These are phyloP conservation scores for Mesitornis unicolor DNA, from an alignment of 2,113 vertebrate genomes.

Conservation along the genomic window DNA sequence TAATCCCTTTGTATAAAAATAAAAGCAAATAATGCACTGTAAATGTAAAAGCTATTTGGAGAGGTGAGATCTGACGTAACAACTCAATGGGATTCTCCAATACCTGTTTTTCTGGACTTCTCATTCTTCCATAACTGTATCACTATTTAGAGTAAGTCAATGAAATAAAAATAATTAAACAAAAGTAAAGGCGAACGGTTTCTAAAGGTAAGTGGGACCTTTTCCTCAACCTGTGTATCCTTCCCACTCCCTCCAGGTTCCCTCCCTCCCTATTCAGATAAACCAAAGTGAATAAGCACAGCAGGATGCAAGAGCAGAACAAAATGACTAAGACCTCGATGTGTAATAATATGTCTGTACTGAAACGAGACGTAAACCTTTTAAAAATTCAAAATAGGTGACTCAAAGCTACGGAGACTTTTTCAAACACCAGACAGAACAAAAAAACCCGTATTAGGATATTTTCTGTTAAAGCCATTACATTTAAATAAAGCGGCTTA, in stretches of 20 bases:
- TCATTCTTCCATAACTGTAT: not conserved
- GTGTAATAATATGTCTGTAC: conserved; percentile 65
- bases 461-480: conserved; percentile 68
- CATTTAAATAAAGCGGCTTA: conserved; percentile 68
- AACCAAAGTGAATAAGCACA: conserved; percentile 40
- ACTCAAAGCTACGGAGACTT: conserved; percentile 65
- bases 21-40: conserved; percentile 3
- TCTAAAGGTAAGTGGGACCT: not conserved
- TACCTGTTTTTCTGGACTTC: not conserved
- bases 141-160: not conserved
- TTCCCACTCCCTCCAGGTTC: not conserved
- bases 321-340: conserved; percentile 65
- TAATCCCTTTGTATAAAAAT: conserved; percentile 36
- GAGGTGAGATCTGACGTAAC: not conserved
- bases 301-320: conserved; percentile 21
- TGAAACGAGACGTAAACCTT: conserved; percentile 67
- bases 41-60: not conserved
- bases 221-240: not conserved
- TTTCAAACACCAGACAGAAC: conserved; percentile 51
- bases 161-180: not conserved
- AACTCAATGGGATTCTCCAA: not conserved
- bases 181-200: not conserved
- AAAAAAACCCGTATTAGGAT: conserved; percentile 60
- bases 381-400: conserved; percentile 69
- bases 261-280: not conserved